Evolutionary conservation across 2,888 invertebrate species (phyloP).

Genomic region (Perizoma flavofasciatum): DNA sequence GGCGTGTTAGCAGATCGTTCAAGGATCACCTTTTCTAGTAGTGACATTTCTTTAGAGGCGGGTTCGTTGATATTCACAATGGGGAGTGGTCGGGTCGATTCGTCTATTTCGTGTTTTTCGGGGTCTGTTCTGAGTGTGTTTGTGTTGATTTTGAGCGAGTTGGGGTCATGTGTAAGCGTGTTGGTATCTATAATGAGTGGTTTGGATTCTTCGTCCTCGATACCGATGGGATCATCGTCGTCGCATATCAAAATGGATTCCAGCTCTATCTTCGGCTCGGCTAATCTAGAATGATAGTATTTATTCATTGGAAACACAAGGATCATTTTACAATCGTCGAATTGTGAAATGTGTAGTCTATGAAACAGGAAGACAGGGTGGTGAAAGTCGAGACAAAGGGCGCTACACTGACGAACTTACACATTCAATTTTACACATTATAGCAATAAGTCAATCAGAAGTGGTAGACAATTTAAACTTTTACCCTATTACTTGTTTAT

Average conservation of each 20-base stretch:
- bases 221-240: constrained; percentile 26
- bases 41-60: not conserved
- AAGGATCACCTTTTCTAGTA: not conserved
- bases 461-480: too few relatives aligned
- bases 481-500: too few relatives aligned
- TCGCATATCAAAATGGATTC: constrained; percentile 20
- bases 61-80: not conserved
- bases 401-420: too few relatives aligned
- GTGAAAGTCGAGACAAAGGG: too few relatives aligned
- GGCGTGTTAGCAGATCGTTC: not conserved
- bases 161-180: too few relatives aligned
- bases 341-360: too few relatives aligned
- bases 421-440: too few relatives aligned
- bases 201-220: not conserved
- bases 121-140: not conserved
- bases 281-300: constrained; percentile 3
- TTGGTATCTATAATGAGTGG: not conserved
- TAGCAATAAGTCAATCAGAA: too few relatives aligned
- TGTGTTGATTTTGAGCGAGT: not conserved
- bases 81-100: not conserved
- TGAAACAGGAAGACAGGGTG: too few relatives aligned
- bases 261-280: constrained; percentile 21
- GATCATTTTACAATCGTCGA: too few relatives aligned
- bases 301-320: not conserved
- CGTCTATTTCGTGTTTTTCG: not conserved